Conservation (phyloP, 1,140 invertebrate genomes). For the Phortica variegata region DNA sequence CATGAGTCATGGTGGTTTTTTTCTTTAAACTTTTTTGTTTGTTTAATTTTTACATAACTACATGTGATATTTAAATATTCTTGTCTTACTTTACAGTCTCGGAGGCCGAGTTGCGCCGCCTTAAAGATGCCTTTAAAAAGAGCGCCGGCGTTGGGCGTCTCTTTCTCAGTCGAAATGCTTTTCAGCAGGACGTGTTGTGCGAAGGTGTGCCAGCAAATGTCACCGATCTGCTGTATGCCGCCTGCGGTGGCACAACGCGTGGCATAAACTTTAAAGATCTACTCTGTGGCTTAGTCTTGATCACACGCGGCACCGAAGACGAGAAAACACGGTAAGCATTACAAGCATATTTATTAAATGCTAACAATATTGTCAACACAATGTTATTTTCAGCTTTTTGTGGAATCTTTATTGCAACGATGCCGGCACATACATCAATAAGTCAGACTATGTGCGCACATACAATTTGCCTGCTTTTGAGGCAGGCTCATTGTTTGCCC, state of each 20-base stretch:
- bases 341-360: no score
- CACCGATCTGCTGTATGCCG: conserved; percentile 76
- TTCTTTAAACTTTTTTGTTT: neutral
- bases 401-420: conserved; percentile 86
- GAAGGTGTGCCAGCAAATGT: conserved; percentile 77
- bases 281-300: conserved; percentile 77
- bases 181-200: conserved; percentile 79
- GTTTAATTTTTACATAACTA: neutral
- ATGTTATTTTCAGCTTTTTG: conserved; percentile 64
- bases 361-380: no score
- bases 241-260: conserved; percentile 77
- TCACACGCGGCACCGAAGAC: conserved; percentile 78
- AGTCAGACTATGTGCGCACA: conserved; percentile 72
- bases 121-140: conserved; percentile 83
- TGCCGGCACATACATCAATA: conserved; percentile 70
- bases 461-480: conserved; percentile 60
- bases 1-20: no score
- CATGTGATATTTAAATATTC: neutral
- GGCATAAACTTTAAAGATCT: conserved; percentile 83
- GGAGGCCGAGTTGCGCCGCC: conserved; percentile 75
- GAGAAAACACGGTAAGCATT: conserved; percentile 80
- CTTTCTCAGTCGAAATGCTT: conserved; percentile 70
- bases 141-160: conserved; percentile 70
- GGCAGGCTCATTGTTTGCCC: conserved; percentile 44
- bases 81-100: conserved; percentile 69